Conservation (phyloP, 2,888 invertebrate species). For the Diarsia rubi region DNA sequence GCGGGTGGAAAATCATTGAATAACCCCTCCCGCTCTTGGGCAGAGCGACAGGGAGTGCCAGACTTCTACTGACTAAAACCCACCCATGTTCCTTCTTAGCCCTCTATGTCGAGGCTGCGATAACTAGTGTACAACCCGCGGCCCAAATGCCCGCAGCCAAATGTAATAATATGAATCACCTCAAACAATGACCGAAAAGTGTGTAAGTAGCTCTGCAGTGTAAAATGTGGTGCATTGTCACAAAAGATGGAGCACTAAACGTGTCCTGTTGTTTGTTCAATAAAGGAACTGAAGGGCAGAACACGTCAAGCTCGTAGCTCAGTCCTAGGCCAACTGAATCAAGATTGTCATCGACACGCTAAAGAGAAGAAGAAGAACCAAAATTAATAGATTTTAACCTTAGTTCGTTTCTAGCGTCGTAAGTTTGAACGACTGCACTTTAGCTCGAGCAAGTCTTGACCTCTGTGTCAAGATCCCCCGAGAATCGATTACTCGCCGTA, state of each 20-base stretch:
- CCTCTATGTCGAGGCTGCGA: too few species aligned
- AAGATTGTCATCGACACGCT: background rate
- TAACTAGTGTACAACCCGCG: too few species aligned
- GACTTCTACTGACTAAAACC: too few species aligned
- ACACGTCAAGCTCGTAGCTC: background rate
- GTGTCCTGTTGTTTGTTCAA: background rate
- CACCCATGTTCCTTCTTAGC: too few species aligned
- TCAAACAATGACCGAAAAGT: too few species aligned
- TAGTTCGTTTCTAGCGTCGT: background rate
- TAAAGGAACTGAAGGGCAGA: background rate
- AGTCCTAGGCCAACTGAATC: background rate
- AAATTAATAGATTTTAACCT: background rate
- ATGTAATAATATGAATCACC: too few species aligned
- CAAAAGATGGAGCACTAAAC: background rate
- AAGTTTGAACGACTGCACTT: constrained; percentile 30
- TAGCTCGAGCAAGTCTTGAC: constrained; percentile 10
- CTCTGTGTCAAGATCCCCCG: constrained; percentile 28
- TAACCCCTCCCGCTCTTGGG: too few species aligned
- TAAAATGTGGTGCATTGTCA: background rate
- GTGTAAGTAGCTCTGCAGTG: background rate
- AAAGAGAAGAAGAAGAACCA: background rate
- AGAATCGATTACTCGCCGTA: constrained; percentile 44
- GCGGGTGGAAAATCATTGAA: too few species aligned
- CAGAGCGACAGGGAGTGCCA: too few species aligned
- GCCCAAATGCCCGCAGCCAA: too few species aligned